Evolutionary conservation across 2,888 invertebrate genomes (phyloP).

Genomic region (Lumbricus terrestris): DNA sequence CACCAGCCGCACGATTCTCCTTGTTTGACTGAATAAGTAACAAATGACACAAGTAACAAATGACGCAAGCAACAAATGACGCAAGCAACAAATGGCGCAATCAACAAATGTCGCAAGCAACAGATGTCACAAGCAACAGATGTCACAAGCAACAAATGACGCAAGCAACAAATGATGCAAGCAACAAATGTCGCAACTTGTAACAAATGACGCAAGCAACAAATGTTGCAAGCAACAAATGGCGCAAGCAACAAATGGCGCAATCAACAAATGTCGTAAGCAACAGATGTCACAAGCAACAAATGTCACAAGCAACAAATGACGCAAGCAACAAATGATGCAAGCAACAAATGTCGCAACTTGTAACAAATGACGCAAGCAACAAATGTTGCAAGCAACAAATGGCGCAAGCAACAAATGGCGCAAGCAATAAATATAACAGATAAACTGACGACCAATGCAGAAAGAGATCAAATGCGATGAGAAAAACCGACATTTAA

Average conservation of each 20-base stretch:
- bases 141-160: neutral
- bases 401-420: neutral
- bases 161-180: neutral
- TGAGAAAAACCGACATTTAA: too few relatives aligned
- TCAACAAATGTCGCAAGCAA: too few relatives aligned
- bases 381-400: neutral
- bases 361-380: neutral
- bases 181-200: too few relatives aligned
- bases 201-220: neutral
- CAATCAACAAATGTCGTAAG: too few relatives aligned
- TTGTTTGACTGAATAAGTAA: slow-evolving; percentile 36
- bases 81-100: neutral
- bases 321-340: neutral
- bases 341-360: too few relatives aligned
- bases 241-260: neutral
- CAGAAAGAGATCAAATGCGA: neutral
- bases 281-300: neutral
- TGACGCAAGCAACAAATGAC: neutral
- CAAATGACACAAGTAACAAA: neutral
- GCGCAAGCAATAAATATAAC: neutral
- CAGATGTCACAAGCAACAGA: neutral
- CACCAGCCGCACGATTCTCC: slow-evolving; percentile 40
- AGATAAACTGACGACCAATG: neutral
- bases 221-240: slow-evolving; percentile 10
- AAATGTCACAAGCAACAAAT: slow-evolving; percentile 10